Evolutionary conservation across 2,113 vertebrate genomes (phyloP), one percentile per base, ranked within the genome.

Genomic region (Nematolebias whitei): DNA sequence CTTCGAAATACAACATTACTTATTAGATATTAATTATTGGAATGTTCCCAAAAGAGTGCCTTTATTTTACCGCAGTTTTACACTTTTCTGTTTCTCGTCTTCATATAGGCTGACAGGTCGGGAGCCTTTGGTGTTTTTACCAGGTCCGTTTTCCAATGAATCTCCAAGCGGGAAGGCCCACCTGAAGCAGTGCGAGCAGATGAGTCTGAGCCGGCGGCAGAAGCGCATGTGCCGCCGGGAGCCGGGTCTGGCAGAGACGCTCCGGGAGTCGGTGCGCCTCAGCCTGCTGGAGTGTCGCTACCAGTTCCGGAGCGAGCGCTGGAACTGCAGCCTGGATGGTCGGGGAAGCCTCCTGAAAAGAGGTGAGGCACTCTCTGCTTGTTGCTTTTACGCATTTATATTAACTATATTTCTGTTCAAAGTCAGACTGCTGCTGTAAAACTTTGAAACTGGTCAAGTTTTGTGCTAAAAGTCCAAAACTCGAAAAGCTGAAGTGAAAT

Each of bases 311-410:
- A 94, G 93, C 0, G 98, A 99, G 87, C 96, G 98, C 89, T 99
- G 98, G 98, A 98, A 99, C 89, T 99, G 98, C 90, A 98, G 96
- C 68, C 88, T 98, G 92, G 96, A 98, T 68, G 98, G 96, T 15
- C 88, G 96, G 20, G 95, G 92, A 0, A 95, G 94, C 60, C 95
- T 99, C 55, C 91, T 99, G 59, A 98, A 99, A 84, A 93, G 96
- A 96, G 96, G 98, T 98, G 67, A 81, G 76, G 1, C 22, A 24
- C 38, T 0, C 8, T 29, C 1, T 6, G 12, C 12, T 19, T 51
- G 40, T 18, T 47, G 51, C 8, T 47, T 43, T 63, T 6, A 16
- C 8, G 35, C 3, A 26, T 41, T 61, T 74, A n/a, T n/a, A n/a
- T n/a, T n/a, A n/a, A n/a, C n/a, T n/a, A n/a, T n/a, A n/a, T n/a